These are phyloP conservation scores for Tretioscincus oriximinensis DNA, from an alignment of 2,113 vertebrate genomes.

Conservation along the genomic window DNA sequence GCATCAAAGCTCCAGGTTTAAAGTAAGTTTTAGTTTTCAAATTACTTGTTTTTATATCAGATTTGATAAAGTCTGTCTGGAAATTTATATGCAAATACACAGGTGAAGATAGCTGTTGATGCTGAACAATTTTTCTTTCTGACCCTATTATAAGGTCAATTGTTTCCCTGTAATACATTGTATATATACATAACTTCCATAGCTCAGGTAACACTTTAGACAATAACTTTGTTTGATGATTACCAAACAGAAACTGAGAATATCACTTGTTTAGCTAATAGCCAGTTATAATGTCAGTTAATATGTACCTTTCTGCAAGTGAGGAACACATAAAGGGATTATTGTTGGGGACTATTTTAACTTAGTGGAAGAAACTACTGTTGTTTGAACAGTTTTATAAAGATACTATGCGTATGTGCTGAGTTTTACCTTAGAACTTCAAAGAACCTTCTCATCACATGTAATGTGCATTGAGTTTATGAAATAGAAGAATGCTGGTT, in stretches of 20 bases:
- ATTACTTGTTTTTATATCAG: neutral
- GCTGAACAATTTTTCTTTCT: neutral
- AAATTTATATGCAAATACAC: neutral
- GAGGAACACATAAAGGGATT: neutral
- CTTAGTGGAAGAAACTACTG: slow-evolving; percentile 1
- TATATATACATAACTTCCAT: neutral
- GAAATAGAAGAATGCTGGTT: neutral
- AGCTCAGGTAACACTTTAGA: neutral
- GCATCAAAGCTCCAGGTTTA: too few species aligned
- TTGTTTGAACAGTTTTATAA: neutral
- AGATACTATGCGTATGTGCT: neutral
- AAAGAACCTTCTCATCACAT: neutral
- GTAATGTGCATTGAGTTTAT: neutral
- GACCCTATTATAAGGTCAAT: neutral
- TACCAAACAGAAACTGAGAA: slow-evolving; percentile 28
- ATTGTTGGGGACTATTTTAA: neutral
- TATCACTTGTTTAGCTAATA: neutral
- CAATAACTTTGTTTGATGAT: neutral
- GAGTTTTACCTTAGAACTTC: neutral
- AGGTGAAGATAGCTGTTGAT: neutral
- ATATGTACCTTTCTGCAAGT: neutral
- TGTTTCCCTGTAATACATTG: neutral
- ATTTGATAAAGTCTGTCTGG: neutral
- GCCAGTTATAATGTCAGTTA: slow-evolving; percentile 2
- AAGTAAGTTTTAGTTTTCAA: neutral